Percentiles rank a stretch among this genome's conserved stretches.
These are phyloP conservation scores for Spodoptera picta DNA, from an alignment of 2,888 invertebrate genomes.

Conservation along the genomic window DNA sequence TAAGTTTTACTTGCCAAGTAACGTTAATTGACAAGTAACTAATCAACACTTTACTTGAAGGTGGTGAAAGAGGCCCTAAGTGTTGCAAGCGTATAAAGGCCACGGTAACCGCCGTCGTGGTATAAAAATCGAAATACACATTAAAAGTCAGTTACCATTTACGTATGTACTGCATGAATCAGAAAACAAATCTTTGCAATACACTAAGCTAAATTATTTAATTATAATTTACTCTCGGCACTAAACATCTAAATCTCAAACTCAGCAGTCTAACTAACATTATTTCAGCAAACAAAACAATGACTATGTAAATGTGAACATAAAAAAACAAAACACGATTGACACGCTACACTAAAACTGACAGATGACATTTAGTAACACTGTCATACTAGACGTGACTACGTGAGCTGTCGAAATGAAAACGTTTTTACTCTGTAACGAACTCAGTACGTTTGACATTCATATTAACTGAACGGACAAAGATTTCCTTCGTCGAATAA, in stretches of 20 bases:
- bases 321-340: conserved; percentile 38
- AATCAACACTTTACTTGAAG: no score
- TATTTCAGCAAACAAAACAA: conserved; percentile 14
- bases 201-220: no score
- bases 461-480: conserved; percentile 27
- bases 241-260: not conserved
- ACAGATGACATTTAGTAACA: conserved; percentile 43
- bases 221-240: no score
- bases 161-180: no score
- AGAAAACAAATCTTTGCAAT: no score
- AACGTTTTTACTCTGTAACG: conserved; percentile 42
- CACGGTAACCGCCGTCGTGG: no score
- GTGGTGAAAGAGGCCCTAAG: no score
- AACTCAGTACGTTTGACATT: conserved; percentile 43
- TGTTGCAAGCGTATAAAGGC: no score
- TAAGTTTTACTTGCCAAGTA: no score
- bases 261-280: not conserved
- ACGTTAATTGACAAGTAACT: no score
- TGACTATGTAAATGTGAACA: conserved; percentile 34
- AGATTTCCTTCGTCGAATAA: conserved; percentile 37
- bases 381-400: conserved; percentile 9
- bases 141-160: no score
- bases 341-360: conserved; percentile 29
- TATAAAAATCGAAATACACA: no score
- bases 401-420: conserved; percentile 32